These are phyloP conservation scores for Corbicula japonica DNA, from an alignment of 2,888 invertebrate species.

Conservation along the genomic window DNA sequence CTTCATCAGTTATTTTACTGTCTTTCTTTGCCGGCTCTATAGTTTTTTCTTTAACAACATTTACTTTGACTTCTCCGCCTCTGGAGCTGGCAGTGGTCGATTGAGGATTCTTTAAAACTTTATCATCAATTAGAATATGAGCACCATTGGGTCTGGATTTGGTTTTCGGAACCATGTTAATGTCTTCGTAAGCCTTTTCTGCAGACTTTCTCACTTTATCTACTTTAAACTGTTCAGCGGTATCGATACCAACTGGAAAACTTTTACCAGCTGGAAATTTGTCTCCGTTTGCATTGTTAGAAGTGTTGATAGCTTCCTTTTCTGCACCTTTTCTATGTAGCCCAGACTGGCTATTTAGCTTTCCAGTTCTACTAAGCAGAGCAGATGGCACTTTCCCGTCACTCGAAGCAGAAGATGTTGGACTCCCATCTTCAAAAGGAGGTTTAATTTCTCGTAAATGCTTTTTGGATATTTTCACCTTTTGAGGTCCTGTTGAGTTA, in stretches of 20 bases:
- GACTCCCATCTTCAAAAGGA: constrained; percentile 69
- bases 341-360: not conserved
- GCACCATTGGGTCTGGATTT: constrained; percentile 32
- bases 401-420: constrained; percentile 61
- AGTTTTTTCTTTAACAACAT: not conserved
- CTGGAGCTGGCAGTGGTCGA: constrained; percentile 15
- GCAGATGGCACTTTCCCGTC: constrained; percentile 65
- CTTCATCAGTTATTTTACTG: constrained; percentile 4
- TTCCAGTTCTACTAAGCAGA: constrained; percentile 38
- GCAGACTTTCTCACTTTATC: constrained; percentile 61
- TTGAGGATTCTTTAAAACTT: constrained; percentile 34
- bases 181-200: constrained; percentile 53
- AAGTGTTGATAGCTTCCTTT: constrained; percentile 28
- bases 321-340: constrained; percentile 9
- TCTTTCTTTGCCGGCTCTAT: not conserved
- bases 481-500: constrained; percentile 74
- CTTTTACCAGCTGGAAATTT: constrained; percentile 23
- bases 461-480: constrained; percentile 78
- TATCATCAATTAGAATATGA: constrained; percentile 4
- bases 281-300: constrained; percentile 38
- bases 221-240: constrained; percentile 46
- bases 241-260: constrained; percentile 40
- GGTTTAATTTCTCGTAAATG: constrained; percentile 78
- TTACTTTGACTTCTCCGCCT: not conserved
- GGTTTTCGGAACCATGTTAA: constrained; percentile 54